Conservation (phyloP, 2,888 invertebrate genomes). For the Coenonympha glycerion region DNA sequence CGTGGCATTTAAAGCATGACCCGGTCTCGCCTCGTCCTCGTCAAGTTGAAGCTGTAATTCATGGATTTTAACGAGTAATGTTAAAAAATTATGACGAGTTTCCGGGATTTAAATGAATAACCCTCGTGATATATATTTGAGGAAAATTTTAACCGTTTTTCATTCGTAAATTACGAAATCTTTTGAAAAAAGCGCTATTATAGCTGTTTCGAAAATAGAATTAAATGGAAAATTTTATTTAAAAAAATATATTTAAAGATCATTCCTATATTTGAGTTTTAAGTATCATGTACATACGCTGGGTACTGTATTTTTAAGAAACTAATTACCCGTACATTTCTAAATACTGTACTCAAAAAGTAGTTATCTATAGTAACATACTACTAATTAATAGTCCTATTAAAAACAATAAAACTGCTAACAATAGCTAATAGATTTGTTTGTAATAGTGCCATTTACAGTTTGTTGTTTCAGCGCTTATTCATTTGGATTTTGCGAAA, state of each 20-base stretch:
- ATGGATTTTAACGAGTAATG: not conserved
- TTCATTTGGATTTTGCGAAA: not conserved
- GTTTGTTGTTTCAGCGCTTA: not conserved
- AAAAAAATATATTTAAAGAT: no score
- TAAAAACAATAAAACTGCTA: conserved; percentile 6
- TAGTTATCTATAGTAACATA: no score
- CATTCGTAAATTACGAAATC: not conserved
- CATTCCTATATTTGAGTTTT: no score
- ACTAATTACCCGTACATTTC: no score
- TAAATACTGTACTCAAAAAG: no score
- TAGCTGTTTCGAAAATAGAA: no score
- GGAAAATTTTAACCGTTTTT: conserved; percentile 9
- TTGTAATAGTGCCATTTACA: not conserved
- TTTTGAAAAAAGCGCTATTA: no score
- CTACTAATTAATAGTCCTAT: not conserved
- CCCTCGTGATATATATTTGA: not conserved
- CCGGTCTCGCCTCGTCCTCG: not conserved
- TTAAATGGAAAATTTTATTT: no score
- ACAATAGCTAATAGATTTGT: conserved; percentile 7
- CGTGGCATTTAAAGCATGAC: no score
- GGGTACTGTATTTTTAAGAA: no score
- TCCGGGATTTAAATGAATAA: conserved; percentile 5
- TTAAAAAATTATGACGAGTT: conserved; percentile 3
- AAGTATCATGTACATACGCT: no score
- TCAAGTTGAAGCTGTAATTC: not conserved